phyloP scores from a whole-genome alignment of 2,888 invertebrate species.

The Synanthedon formicaeformis region DNA sequence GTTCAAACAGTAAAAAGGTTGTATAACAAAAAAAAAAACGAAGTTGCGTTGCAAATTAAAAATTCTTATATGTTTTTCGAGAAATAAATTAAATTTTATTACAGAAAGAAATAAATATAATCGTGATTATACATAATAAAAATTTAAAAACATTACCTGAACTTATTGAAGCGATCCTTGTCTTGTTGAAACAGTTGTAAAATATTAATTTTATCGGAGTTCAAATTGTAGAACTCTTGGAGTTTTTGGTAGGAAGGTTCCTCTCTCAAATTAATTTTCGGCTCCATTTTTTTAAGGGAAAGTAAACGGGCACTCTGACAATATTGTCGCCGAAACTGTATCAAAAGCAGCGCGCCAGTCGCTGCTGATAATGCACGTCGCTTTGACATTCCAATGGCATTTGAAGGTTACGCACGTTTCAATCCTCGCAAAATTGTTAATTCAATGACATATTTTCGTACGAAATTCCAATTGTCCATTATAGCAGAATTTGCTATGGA shows the following conservation, averaged over 20 bases:
- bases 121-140: neutral
- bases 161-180: constrained; percentile 86
- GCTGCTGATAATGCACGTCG: constrained; percentile 52
- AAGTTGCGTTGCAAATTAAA: neutral
- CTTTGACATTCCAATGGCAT: constrained; percentile 63
- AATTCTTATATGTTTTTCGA: neutral
- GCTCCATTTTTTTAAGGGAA: constrained; percentile 46
- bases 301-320: constrained; percentile 20
- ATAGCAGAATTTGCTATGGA: too few relatives aligned
- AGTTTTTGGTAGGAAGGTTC: constrained; percentile 83
- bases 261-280: constrained; percentile 48
- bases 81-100: neutral
- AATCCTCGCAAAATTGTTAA: constrained; percentile 9
- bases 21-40: constrained; percentile 2
- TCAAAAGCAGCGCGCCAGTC: constrained; percentile 11
- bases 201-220: constrained; percentile 83
- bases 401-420: constrained; percentile 57
- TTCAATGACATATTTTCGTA: too few relatives aligned
- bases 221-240: constrained; percentile 77
- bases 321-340: constrained; percentile 21
- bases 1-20: constrained; percentile 8
- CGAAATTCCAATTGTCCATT: too few relatives aligned
- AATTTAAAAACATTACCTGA: constrained; percentile 74
- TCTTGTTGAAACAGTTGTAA: constrained; percentile 85
- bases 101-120: neutral